Conservation (phyloP, 1,140 invertebrate species). For the Hestina assimilis region DNA sequence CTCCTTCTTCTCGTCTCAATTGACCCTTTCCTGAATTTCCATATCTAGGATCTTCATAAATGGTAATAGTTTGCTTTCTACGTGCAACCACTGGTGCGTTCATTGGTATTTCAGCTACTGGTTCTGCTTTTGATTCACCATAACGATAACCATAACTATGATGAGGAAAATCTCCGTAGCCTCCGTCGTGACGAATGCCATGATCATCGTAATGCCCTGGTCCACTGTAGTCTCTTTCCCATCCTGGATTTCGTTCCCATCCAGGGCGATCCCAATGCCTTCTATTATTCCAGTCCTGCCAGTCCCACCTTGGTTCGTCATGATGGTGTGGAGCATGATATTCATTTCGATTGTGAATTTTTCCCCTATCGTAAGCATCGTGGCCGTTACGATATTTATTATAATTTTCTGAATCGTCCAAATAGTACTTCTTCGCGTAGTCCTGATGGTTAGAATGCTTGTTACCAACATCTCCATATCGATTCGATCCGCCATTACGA, state of each 20-base stretch:
- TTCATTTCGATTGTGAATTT: constrained; percentile 51
- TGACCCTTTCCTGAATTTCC: constrained; percentile 58
- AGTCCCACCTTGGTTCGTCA: constrained; percentile 50
- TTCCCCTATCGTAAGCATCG: constrained; percentile 62
- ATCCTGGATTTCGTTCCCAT: constrained; percentile 48
- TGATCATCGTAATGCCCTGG: constrained; percentile 60
- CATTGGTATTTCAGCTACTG: constrained; percentile 55
- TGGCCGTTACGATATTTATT: constrained; percentile 67
- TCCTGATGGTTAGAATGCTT: constrained; percentile 70
- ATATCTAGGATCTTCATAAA: constrained; percentile 80
- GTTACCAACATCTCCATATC: constrained; percentile 70
- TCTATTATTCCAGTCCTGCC: constrained; percentile 50
- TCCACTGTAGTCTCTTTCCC: constrained; percentile 56
- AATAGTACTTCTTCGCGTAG: constrained; percentile 77
- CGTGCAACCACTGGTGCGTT: constrained; percentile 64
- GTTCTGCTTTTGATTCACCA: constrained; percentile 55
- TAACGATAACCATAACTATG: constrained; percentile 73
- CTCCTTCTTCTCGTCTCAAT: constrained; percentile 63
- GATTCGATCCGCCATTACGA: constrained; percentile 71
- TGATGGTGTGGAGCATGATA: constrained; percentile 45
- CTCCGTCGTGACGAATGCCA: constrained; percentile 55
- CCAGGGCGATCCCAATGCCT: constrained; percentile 45
- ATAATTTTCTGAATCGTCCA: constrained; percentile 71
- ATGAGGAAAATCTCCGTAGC: constrained; percentile 59
- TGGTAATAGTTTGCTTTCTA: constrained; percentile 76